Evolutionary conservation across 2,113 vertebrate species (phyloP).

Genomic region (Ondatra zibethicus): DNA sequence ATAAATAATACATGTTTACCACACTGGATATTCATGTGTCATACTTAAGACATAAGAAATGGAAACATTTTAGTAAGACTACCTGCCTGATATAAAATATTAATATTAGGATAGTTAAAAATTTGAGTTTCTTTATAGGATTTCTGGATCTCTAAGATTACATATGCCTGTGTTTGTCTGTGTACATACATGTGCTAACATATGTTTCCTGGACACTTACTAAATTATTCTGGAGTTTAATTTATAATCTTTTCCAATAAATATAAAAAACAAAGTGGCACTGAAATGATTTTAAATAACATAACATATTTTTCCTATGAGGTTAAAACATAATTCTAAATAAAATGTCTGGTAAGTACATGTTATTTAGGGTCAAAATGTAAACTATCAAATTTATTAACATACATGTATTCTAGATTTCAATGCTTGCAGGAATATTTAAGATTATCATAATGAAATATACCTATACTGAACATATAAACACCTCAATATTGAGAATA

Average conservation of each 20-base stretch:
- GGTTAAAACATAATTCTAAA: constrained; percentile 61
- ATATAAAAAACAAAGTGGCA: constrained; percentile 61
- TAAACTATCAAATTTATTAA: constrained; percentile 47
- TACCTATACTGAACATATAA: neutral
- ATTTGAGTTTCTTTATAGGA: neutral
- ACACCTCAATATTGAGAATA: neutral
- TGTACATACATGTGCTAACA: too few species aligned
- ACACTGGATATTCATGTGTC: neutral
- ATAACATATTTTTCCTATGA: constrained; percentile 48
- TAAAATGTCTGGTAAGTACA: constrained; percentile 42
- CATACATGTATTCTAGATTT: neutral
- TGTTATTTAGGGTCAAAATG: neutral
- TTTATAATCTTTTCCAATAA: constrained; percentile 62
- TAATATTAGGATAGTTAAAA: constrained; percentile 36
- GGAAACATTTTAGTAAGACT: neutral
- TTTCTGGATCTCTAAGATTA: neutral
- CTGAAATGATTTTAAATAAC: constrained; percentile 49
- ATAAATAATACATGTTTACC: neutral
- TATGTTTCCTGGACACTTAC: neutral
- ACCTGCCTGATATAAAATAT: neutral
- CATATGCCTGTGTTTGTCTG: neutral
- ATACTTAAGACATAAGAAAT: neutral
- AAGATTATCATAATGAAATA: constrained; percentile 2
- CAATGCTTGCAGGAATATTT: neutral
- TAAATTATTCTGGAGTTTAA: neutral